Evolutionary conservation across 2,113 vertebrate species (phyloP).

Genomic region (Pycnonotus jocosus): DNA sequence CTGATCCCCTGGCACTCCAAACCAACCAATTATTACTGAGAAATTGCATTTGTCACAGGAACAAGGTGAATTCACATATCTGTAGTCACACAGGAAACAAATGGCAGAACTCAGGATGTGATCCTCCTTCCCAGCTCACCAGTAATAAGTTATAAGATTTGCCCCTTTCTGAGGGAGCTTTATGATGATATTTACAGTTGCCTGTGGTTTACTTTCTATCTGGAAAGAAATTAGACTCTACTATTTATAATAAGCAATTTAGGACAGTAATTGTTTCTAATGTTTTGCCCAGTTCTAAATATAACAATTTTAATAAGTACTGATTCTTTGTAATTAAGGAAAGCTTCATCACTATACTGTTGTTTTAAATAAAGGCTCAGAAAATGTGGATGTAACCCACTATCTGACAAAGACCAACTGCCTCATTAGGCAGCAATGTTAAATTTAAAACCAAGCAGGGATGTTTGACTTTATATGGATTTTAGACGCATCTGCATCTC

Average conservation of each 20-base stretch:
- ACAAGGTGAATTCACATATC: not conserved
- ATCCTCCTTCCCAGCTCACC: not conserved
- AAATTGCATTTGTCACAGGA: not conserved
- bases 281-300: conserved; percentile 22
- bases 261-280: not conserved
- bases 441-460: conserved; percentile 36
- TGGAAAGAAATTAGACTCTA: not conserved
- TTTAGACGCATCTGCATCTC: conserved; percentile 6
- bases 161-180: not conserved
- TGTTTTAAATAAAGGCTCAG: conserved; percentile 20
- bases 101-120: not conserved
- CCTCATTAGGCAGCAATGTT: conserved; percentile 9
- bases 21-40: not conserved
- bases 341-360: not conserved
- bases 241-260: not conserved
- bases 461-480: conserved; percentile 46
- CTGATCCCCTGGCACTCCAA: not conserved
- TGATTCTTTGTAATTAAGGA: conserved; percentile 26
- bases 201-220: not conserved
- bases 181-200: not conserved
- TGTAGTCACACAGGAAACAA: not conserved
- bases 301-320: not conserved
- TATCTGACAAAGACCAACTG: conserved; percentile 19
- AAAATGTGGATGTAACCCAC: not conserved
- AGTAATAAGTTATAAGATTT: not conserved